These are phyloP conservation scores for Cherax destructor DNA, from an alignment of 1,140 invertebrate species.

Conservation along the genomic window DNA sequence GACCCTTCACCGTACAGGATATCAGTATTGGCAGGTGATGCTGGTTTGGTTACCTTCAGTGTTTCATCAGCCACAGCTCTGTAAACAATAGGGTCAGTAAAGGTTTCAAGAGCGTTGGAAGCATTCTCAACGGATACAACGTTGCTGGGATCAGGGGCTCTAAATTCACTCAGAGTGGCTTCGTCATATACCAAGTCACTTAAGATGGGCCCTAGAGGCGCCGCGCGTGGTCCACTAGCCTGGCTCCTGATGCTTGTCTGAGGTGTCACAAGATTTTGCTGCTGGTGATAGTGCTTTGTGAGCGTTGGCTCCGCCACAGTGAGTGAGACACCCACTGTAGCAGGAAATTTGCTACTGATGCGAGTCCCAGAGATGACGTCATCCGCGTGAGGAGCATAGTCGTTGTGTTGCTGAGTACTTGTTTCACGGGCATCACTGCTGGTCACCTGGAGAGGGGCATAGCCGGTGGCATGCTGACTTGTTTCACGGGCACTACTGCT, in stretches of 20 bases:
- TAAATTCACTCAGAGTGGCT: not conserved
- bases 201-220: not conserved
- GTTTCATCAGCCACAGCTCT: not conserved
- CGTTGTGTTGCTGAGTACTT: not conserved
- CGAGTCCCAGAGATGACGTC: conserved; percentile 15
- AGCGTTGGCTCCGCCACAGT: not conserved
- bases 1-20: not conserved
- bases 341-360: no score
- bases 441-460: not conserved
- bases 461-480: not conserved
- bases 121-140: not conserved
- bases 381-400: conserved; percentile 28
- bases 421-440: not conserved
- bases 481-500: not conserved
- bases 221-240: not conserved
- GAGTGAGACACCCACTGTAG: not conserved
- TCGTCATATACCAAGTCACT: not conserved
- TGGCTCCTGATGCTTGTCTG: conserved; percentile 24
- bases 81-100: not conserved
- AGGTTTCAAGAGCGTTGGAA: not conserved
- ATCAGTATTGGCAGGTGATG: not conserved
- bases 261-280: not conserved
- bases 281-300: not conserved
- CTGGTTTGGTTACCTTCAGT: not conserved
- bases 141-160: not conserved